Percentiles rank a stretch among this genome's conserved stretches.
Conservation (phyloP, 2,113 vertebrate species). For the Corapipo altera region DNA sequence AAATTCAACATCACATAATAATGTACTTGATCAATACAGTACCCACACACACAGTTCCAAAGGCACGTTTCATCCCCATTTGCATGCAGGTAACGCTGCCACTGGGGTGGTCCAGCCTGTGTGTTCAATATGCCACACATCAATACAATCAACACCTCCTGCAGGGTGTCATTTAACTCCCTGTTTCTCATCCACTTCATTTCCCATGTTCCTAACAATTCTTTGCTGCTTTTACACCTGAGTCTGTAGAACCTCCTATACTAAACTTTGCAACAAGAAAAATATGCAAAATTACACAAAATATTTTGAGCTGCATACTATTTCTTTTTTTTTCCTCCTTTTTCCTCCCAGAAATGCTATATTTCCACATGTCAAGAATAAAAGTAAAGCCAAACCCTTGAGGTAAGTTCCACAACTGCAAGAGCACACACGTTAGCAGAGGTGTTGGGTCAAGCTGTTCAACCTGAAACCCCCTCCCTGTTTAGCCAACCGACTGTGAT, state of each 20-base stretch:
- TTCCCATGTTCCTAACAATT: background rate
- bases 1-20: background rate
- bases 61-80: background rate
- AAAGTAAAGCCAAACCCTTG: background rate
- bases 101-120: background rate
- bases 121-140: background rate
- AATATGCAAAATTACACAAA: background rate
- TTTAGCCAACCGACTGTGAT: background rate
- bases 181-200: background rate
- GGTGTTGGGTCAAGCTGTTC: background rate
- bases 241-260: background rate
- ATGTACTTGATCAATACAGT: too few relatives aligned
- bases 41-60: background rate
- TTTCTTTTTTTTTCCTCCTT: background rate
- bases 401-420: background rate
- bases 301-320: background rate
- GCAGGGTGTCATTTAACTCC: background rate
- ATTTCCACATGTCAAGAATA: fast-evolving
- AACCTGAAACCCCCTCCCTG: background rate
- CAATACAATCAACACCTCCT: background rate
- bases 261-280: background rate
- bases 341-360: background rate
- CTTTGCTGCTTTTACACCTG: background rate
- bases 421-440: background rate
- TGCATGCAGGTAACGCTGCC: background rate